Base-by-base conservation (phyloP, 2,113 vertebrate species). In the Acanthisitta chloris region DNA sequence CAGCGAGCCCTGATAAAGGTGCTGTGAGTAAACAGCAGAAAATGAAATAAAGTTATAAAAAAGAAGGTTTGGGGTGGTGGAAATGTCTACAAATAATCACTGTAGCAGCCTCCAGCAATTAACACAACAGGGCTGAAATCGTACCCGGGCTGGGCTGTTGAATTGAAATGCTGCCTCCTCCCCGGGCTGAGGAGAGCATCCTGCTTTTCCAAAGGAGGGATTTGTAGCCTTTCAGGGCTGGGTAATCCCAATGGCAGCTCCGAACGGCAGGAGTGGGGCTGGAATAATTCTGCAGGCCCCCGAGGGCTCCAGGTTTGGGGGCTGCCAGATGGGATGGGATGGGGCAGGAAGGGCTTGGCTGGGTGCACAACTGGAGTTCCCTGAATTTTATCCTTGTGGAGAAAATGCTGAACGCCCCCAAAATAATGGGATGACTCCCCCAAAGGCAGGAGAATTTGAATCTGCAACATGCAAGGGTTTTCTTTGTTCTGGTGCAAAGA, bases 41-140 rank as follows among this genome's bases (percentile, higher is more conserved):
- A 97, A 98, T 97, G 98, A 98, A 98, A 98, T 98, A 77, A 97
- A 98, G 97, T 97, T 98, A 96, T 98, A 97, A 97, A 97, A 97
- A 92, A 82, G 59, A 76, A 61, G 77, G 18, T 40, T 76, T 21
- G 58, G 69, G 88, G 43, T 67, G 86, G 88, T 91, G 88, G 88
- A 89, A 92, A 74, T 78, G 93, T 94, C 93, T 86, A 89, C 93
- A 95, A 96, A 95, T 96, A 97, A 94, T 94, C 87, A 21, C 33
- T 51, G 10, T 90, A 96, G 94, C 94, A 71, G 83, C 78, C 76
- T 94, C 31, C 40, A 71, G 76, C 92, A 97, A 96, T 97, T 97
- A 97, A 46, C 46, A 48, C n/a, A 72, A 72, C 62, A 43, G 88
- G 93, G 67, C 67, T 87, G 89, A 65, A 92, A 82, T 69, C 45